These are phyloP conservation scores for Streptopelia turtur DNA, from an alignment of 2,797 vertebrate species.

Conservation along the genomic window DNA sequence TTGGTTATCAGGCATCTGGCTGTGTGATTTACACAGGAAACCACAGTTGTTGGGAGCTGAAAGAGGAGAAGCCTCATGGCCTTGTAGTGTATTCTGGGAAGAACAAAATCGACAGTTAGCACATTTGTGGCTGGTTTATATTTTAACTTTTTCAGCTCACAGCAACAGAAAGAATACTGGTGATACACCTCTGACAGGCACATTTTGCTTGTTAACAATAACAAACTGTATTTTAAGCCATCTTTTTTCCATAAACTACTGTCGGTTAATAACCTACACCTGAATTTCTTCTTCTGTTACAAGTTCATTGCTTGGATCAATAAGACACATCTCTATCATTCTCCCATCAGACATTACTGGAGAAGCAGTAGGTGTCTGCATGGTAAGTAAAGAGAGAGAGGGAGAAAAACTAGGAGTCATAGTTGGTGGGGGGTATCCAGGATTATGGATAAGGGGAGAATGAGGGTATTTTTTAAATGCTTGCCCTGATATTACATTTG, in stretches of 20 bases:
- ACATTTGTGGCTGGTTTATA: background rate
- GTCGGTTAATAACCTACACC: constrained; percentile 73
- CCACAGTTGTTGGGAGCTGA: background rate
- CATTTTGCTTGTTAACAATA: constrained; percentile 5
- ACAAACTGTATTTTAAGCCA: background rate
- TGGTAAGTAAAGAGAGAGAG: constrained; percentile 85
- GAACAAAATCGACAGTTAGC: background rate
- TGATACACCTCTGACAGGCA: background rate
- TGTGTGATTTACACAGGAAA: background rate
- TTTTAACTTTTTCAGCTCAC: background rate
- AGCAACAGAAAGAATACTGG: constrained; percentile 3
- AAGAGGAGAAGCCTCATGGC: constrained; percentile 1
- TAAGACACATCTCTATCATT: constrained; percentile 69
- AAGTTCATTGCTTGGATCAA: constrained; percentile 72
- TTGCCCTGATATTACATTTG: constrained; percentile 72
- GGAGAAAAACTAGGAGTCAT: constrained; percentile 89
- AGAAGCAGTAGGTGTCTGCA: constrained; percentile 81
- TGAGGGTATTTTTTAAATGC: constrained; percentile 78
- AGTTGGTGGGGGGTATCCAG: constrained; percentile 79
- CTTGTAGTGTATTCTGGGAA: background rate
- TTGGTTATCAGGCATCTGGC: background rate
- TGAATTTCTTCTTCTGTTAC: constrained; percentile 84
- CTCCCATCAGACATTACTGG: constrained; percentile 79
- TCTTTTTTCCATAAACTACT: background rate
- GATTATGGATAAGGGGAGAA: constrained; percentile 79